Evolutionary conservation across 1,140 invertebrate species (phyloP).

Genomic region (Asobara japonica): DNA sequence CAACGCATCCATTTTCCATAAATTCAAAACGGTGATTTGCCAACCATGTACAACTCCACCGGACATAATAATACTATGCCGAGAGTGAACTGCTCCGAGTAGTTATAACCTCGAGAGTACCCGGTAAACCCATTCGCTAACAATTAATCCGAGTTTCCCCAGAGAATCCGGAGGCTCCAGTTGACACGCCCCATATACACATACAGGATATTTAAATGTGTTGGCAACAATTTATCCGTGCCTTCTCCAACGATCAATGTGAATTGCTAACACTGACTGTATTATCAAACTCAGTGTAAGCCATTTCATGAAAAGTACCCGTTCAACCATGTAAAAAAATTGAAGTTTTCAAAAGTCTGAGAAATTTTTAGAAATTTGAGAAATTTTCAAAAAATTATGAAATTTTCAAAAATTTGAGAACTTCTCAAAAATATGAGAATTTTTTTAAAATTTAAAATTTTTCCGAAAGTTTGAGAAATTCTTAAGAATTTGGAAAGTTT

Average conservation of each 20-base stretch:
- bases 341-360: no score
- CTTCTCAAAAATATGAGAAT: no score
- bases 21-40: background rate
- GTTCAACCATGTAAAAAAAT: no score
- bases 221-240: background rate
- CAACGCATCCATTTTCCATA: background rate
- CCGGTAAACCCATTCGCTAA: background rate
- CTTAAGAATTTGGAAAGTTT: no score
- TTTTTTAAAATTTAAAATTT: no score
- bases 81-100: background rate
- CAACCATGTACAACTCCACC: background rate
- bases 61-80: background rate
- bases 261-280: background rate
- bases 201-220: background rate
- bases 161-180: background rate
- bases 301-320: no score
- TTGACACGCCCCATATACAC: background rate
- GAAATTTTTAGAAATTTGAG: no score
- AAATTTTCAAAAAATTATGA: no score
- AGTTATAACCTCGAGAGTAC: background rate
- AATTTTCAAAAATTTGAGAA: no score
- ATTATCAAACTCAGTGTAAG: no score
- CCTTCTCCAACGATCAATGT: background rate
- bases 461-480: no score
- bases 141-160: background rate